Conservation (phyloP, 2,888 invertebrate species). For the Onthophagus sagittarius region DNA sequence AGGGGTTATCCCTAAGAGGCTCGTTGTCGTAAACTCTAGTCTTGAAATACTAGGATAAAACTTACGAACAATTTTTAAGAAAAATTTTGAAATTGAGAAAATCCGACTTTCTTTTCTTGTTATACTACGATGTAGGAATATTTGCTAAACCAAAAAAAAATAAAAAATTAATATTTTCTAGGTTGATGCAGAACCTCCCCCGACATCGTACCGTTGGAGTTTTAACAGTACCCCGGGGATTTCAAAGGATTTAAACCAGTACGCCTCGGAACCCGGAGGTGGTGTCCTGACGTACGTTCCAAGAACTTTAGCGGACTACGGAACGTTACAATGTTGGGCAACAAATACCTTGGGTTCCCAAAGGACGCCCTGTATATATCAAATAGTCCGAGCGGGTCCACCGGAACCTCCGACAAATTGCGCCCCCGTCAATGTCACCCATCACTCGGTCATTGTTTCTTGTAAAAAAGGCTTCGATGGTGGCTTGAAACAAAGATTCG, state of each 20-base stretch:
- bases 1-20: no score
- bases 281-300: slow-evolving; percentile 54
- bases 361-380: slow-evolving; percentile 68
- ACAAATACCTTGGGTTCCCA: slow-evolving; percentile 68
- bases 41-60: no score
- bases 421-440: slow-evolving; percentile 50
- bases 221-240: slow-evolving; percentile 63
- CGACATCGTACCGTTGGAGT: slow-evolving; percentile 59
- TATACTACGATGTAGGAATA: no score
- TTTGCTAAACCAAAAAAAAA: no score
- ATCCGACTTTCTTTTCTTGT: no score
- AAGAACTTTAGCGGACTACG: slow-evolving; percentile 64
- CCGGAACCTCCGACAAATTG: slow-evolving; percentile 55
- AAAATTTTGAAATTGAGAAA: no score
- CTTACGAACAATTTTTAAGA: no score
- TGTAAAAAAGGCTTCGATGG: slow-evolving; percentile 56
- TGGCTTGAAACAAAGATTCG: slow-evolving; percentile 52
- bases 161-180: slow-evolving; percentile 45
- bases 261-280: slow-evolving; percentile 44
- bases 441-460: slow-evolving; percentile 50
- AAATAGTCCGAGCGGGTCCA: slow-evolving; percentile 65
- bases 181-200: slow-evolving; percentile 72
- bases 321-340: slow-evolving; percentile 74
- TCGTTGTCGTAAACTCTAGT: no score
- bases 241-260: slow-evolving; percentile 45